Evolutionary conservation across 2,113 vertebrate species (phyloP), one percentile per base, ranked within the genome.

Genomic region (Anolis sagrei): DNA sequence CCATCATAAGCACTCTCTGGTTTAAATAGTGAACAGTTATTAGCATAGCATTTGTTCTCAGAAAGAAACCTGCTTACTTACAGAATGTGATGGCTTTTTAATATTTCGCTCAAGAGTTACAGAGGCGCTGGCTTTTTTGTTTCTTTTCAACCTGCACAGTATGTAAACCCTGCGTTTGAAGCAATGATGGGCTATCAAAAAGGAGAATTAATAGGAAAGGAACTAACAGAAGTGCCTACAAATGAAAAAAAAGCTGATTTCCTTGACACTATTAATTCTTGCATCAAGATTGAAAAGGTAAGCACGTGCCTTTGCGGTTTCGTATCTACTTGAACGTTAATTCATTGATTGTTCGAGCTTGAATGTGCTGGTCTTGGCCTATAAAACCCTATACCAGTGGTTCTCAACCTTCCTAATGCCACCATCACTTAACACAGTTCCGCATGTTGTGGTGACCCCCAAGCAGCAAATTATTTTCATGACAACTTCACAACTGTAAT

Each of bases 231-330:
- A 98, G 97, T 98, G 97, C 98, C 98, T 97, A 96, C 97, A 95
- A 98, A 98, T 95, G 98, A 99, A 92, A 98, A 98, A 96, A 98
- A 98, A 96, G 96, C 97, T 86, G 99, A 99, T 96, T 97, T 99
- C 94, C 97, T 99, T 87, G 97, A 99, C 92, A 97, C 97, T 86
- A 98, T 99, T 96, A 99, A 98, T 94, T 98, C 98, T 92, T 99
- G 97, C 95, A 97, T 98, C 95, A 97, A 94, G 94, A 97, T 97
- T 95, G 98, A 98, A 97, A 99, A 99, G 97, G 98, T 99, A 93
- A 97, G 95, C 93, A 85, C 78, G 36, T 44, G 3, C 27, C 29
- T 68, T 68, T 58, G 11, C 84, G 72, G n/a, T 25, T 90, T 90
- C 51, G 36, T 7, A 62, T 11, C 9, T 25, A 10, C 54, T 3